Evolutionary conservation across 2,888 invertebrate species (phyloP).

Genomic region (Ashinkailepas kermadecensis): DNA sequence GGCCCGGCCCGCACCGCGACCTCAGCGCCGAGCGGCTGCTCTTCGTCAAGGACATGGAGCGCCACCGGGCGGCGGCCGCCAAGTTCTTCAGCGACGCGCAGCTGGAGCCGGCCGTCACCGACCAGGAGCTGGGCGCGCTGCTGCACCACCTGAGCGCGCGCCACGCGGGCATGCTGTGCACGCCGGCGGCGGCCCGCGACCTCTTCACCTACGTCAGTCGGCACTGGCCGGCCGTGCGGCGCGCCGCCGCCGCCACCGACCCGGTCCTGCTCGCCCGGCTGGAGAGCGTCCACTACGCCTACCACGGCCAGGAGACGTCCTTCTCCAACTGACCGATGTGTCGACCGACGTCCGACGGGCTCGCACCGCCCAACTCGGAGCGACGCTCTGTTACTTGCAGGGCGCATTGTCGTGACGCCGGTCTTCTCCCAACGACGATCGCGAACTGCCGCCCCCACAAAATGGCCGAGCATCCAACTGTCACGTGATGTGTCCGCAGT

Average conservation of each 20-base stretch:
- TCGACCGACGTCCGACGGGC: no score
- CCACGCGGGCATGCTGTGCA: conserved; percentile 87
- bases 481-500: no score
- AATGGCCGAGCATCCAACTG: no score
- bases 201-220: conserved; percentile 73
- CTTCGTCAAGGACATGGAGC: conserved; percentile 92
- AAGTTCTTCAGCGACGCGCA: conserved; percentile 83
- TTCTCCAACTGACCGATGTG: background rate
- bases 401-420: no score
- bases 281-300: conserved; percentile 13
- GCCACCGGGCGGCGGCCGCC: conserved; percentile 83
- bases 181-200: conserved; percentile 89
- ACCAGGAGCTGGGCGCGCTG: conserved; percentile 86
- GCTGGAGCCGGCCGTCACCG: conserved; percentile 78
- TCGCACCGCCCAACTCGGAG: no score
- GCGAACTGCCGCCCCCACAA: no score
- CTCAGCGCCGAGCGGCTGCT: conserved; percentile 88
- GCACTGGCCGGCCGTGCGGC: conserved; percentile 10
- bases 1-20: conserved; percentile 90
- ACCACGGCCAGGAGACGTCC: conserved; percentile 19
- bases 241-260: conserved; percentile 13
- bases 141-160: conserved; percentile 87
- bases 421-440: no score
- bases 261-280: background rate
- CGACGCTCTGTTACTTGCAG: no score